phyloP scores from a whole-genome alignment of 2,888 invertebrate species.

The Netelia melanura region DNA sequence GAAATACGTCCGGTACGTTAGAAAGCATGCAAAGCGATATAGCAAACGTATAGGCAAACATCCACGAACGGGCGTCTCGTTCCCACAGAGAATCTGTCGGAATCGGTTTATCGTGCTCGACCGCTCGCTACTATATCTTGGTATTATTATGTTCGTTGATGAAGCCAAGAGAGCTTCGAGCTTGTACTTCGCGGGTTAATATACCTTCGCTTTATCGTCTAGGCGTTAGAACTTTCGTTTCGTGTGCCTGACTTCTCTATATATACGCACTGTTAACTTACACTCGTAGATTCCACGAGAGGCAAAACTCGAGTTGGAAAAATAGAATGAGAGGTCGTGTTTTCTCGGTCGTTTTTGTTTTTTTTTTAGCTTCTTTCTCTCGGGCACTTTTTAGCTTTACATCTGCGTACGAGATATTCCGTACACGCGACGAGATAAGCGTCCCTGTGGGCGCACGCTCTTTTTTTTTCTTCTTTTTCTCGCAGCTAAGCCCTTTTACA shows the following conservation, averaged over 20 bases:
- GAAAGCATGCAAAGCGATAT: neutral
- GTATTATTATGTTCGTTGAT: neutral
- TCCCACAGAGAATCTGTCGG: neutral
- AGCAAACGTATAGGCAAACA: slow-evolving; percentile 5
- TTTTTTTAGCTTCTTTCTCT: neutral
- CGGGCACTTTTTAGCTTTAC: neutral
- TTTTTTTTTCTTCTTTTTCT: neutral
- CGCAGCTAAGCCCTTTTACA: neutral
- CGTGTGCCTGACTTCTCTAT: neutral
- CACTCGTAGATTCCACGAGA: neutral
- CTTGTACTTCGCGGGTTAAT: slow-evolving; percentile 36
- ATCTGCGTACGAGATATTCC: neutral
- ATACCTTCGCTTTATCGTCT: slow-evolving; percentile 44
- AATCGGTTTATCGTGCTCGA: slow-evolving; percentile 37
- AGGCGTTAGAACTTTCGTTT: slow-evolving; percentile 36
- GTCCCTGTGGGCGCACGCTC: neutral
- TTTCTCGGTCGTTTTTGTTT: neutral
- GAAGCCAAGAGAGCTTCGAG: neutral
- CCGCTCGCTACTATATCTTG: neutral
- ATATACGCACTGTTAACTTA: neutral
- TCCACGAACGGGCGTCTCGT: neutral
- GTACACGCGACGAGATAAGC: neutral
- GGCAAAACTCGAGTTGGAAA: neutral
- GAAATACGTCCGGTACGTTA: neutral
- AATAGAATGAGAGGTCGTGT: neutral